phyloP scores from a whole-genome alignment of 1,140 invertebrate species.

The Hydropsyche tenuis region DNA sequence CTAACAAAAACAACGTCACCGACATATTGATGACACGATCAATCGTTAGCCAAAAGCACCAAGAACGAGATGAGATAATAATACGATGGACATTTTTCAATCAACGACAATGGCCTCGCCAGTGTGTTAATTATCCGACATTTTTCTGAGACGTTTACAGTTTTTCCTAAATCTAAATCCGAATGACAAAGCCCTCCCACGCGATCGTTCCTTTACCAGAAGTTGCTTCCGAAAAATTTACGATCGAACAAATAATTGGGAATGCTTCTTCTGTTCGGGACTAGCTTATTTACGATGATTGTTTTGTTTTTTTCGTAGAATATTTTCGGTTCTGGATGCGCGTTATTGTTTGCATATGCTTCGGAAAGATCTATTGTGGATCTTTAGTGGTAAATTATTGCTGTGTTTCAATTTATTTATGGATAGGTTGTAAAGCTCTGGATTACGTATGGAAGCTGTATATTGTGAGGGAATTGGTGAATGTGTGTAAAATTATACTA shows the following conservation, averaged over 20 bases:
- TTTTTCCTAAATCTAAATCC: conserved; percentile 43
- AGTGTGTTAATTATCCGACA: conserved; percentile 39
- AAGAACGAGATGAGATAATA: too few species aligned
- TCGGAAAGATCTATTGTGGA: too few species aligned
- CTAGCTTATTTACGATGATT: too few species aligned
- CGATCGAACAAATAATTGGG: conserved; percentile 31
- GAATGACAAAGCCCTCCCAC: conserved; percentile 43
- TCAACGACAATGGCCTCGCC: conserved; percentile 21
- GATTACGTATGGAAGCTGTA: too few species aligned
- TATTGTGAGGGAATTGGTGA: too few species aligned
- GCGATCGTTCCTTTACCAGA: too few species aligned
- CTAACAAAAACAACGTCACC: neutral
- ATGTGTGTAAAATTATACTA: neutral
- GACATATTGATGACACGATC: conserved; percentile 4
- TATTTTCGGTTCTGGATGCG: too few species aligned
- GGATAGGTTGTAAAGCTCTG: too few species aligned
- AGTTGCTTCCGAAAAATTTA: conserved; percentile 34
- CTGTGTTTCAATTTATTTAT: too few species aligned
- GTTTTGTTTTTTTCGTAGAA: too few species aligned
- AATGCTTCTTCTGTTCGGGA: conserved; percentile 12
- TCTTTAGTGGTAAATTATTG: too few species aligned
- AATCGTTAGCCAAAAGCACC: neutral
- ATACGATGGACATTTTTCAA: neutral
- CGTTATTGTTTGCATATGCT: too few species aligned
- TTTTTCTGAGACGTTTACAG: conserved; percentile 43